Evolutionary conservation across 2,113 vertebrate genomes (phyloP), one percentile per base, ranked within the genome.

Genomic region (Malaclemys terrapin): DNA sequence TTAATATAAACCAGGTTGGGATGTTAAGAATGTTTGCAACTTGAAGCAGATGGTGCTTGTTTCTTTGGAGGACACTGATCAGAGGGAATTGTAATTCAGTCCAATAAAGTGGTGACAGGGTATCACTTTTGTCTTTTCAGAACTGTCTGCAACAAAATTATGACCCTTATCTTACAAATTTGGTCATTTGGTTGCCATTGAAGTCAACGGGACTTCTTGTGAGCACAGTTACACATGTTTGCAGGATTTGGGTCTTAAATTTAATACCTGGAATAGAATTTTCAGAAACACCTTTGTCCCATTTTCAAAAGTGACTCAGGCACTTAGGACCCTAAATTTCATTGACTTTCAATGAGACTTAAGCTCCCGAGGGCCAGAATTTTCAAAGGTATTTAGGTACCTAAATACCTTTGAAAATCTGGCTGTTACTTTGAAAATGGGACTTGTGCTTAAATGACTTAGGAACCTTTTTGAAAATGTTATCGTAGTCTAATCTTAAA

Each of bases 131-230:
- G 76, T 96, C 86, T 97, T 94, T 92, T 94, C 59, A 95, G 80
- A 91, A 94, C 82, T 80, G 50, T 92, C 82, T 94, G 91, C 45
- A 96, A 82, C 56, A 95, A 91, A 97, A 95, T 93, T 87, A 93
- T 91, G 90, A 80, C 22, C 5, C 1, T 19, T 90, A 53, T 90
- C 42, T 82, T 94, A 82, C 82, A 96, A 93, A 56, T 29, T 92
- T 93, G 54, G 24, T 52, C 76, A 20, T 69, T 24, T 91, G 81
- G 47, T 84, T 93, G 53, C 90, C 57, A 31, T 13, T 87, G 91
- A 89, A 65, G 57, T 47, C 52, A 90, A 50, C 52, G 29, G n/a
- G n/a, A 91, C 94, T 82, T 89, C 56, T 89, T 45, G 45, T 78
- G 38, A 0, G 1, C 59, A 89, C 53, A 65, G 53, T 38, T 38